Percentiles rank a stretch among this genome's conserved stretches.
phyloP scores from a whole-genome alignment of 2,797 vertebrate species.

The Iguana delicatissima region DNA sequence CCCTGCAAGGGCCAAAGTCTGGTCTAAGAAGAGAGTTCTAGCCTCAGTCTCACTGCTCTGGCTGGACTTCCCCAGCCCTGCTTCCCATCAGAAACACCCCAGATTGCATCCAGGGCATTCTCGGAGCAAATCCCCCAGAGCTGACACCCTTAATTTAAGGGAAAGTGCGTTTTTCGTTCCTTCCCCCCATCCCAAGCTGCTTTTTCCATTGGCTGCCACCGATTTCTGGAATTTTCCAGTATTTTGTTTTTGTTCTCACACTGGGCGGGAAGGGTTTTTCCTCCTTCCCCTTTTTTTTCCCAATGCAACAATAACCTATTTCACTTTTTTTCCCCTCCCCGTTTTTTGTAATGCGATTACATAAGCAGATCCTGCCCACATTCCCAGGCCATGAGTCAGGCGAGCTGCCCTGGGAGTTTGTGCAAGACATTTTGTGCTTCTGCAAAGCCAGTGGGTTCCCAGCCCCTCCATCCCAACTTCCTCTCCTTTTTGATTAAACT shows the following conservation, averaged over 20 bases:
- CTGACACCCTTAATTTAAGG: too few relatives aligned
- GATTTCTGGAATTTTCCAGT: neutral
- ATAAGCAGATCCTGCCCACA: neutral
- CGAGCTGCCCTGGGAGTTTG: neutral
- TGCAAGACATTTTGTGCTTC: neutral
- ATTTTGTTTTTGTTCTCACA: neutral
- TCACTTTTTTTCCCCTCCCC: neutral
- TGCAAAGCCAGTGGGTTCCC: too few relatives aligned
- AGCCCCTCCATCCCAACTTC: neutral
- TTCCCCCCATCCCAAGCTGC: too few relatives aligned
- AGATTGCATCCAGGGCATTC: neutral
- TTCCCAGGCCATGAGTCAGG: neutral
- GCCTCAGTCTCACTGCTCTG: too few relatives aligned
- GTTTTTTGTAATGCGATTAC: neutral
- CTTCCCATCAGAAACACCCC: neutral
- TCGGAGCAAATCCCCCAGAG: too few relatives aligned
- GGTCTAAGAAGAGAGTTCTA: too few relatives aligned
- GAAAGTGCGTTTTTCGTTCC: too few relatives aligned
- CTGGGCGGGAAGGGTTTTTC: too few relatives aligned
- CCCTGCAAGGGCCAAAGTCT: too few relatives aligned
- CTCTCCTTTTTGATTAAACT: too few relatives aligned
- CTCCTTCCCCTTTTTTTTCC: neutral
- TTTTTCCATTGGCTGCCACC: neutral
- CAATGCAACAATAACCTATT: neutral
- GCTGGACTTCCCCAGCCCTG: too few relatives aligned